A percentile compares a stretch with the other conserved stretches of the same genome.
These are phyloP conservation scores for Cordylochernes scorpioides DNA, from an alignment of 2,888 invertebrate species.

Conservation along the genomic window DNA sequence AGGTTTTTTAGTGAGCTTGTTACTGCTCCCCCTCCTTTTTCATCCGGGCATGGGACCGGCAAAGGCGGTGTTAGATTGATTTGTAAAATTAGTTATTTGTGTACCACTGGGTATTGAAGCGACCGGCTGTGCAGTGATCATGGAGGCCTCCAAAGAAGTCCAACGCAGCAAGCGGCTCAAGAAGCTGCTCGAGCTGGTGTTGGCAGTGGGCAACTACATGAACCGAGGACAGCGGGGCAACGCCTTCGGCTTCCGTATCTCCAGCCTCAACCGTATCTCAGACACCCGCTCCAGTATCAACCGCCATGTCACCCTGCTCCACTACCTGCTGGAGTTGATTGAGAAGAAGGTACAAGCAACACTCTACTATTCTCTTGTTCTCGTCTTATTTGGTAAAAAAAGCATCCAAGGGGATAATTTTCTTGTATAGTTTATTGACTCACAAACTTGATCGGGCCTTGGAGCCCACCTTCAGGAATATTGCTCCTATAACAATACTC, in stretches of 20 bases:
- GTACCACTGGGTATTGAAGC: background rate
- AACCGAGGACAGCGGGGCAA: slow-evolving; percentile 65
- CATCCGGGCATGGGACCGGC: too few relatives aligned
- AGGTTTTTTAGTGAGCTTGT: too few relatives aligned
- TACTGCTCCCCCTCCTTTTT: background rate
- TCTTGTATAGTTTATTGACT: too few relatives aligned
- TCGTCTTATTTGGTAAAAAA: background rate
- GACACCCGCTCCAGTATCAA: slow-evolving; percentile 79
- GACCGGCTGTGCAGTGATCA: slow-evolving; percentile 31
- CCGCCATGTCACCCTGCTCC: slow-evolving; percentile 64
- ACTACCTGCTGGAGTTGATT: slow-evolving; percentile 57
- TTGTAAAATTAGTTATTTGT: too few relatives aligned
- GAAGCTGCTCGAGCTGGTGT: slow-evolving; percentile 54
- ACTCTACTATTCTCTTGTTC: background rate
- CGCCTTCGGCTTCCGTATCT: slow-evolving; percentile 65
- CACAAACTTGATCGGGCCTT: too few relatives aligned
- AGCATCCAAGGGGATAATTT: too few relatives aligned
- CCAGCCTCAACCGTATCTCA: slow-evolving; percentile 63
- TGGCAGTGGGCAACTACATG: slow-evolving; percentile 84
- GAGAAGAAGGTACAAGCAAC: slow-evolving; percentile 38
- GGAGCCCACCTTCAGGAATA: too few relatives aligned
- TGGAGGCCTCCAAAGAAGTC: slow-evolving; percentile 65
- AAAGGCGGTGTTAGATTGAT: too few relatives aligned
- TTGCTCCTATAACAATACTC: too few relatives aligned
- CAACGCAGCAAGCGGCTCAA: slow-evolving; percentile 44